A percentile compares a stretch with the other conserved stretches of the same genome.
These are phyloP conservation scores for Nothobranchius furzeri DNA, from an alignment of 2,113 vertebrate species.

Conservation along the genomic window DNA sequence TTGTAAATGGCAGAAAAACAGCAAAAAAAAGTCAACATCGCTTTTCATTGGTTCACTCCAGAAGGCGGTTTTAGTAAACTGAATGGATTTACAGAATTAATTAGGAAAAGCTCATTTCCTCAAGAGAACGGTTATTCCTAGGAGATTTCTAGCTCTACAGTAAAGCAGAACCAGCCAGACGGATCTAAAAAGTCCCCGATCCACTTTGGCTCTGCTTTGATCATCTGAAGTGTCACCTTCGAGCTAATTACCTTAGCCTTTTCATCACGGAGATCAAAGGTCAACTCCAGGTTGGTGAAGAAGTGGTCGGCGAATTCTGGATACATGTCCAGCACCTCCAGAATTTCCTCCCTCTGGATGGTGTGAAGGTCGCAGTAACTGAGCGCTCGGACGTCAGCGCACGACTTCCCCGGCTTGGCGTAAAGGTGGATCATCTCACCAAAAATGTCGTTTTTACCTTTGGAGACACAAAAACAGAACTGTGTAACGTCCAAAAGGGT, in stretches of 20 bases:
- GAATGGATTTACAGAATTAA: background rate
- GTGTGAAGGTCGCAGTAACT: conserved; percentile 96
- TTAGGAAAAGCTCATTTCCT: conserved; percentile 9
- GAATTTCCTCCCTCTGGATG: conserved; percentile 92
- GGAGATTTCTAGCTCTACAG: background rate
- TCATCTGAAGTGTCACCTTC: background rate
- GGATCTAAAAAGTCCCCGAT: conserved; percentile 8
- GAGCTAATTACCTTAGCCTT: conserved; percentile 75
- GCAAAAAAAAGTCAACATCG: conserved; percentile 10
- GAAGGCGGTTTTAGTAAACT: background rate
- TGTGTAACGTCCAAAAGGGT: too few species aligned
- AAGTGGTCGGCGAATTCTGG: conserved; percentile 97
- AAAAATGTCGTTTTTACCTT: conserved; percentile 98
- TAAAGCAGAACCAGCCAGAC: conserved; percentile 4
- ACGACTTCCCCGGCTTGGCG: conserved; percentile 91
- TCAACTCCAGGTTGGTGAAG: conserved; percentile 93
- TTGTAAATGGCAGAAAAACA: conserved; percentile 11
- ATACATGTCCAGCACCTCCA: conserved; percentile 98
- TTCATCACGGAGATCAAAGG: conserved; percentile 95
- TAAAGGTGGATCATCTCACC: conserved; percentile 96
- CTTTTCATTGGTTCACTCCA: conserved; percentile 5
- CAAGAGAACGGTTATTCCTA: background rate
- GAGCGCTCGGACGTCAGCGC: conserved; percentile 91
- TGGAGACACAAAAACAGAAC: too few species aligned
- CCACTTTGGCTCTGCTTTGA: background rate